phyloP scores from a whole-genome alignment of 2,888 invertebrate species.

The Neuroscelio doddi region DNA sequence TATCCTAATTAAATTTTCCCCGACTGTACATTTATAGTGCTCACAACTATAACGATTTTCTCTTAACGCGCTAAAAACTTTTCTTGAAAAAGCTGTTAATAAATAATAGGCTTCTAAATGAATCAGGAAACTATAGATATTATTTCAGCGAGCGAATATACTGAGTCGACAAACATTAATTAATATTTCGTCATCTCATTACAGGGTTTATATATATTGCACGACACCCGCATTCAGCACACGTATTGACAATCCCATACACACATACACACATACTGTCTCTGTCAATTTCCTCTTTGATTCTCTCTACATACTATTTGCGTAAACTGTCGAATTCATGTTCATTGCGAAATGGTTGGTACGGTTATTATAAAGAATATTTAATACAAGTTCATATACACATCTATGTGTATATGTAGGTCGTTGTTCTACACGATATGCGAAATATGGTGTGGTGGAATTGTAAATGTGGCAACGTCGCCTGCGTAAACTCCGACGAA shows the following conservation, averaged over 20 bases:
- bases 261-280: background rate
- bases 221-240: constrained; percentile 41
- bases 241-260: constrained; percentile 23
- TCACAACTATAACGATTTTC: no score
- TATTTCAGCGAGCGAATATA: no score
- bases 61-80: no score
- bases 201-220: constrained; percentile 36
- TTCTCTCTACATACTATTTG: constrained; percentile 39
- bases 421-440: constrained; percentile 34
- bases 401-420: constrained; percentile 31
- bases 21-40: no score
- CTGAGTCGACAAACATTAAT: constrained; percentile 40
- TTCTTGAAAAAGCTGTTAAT: no score
- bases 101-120: no score
- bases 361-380: constrained; percentile 34
- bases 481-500: constrained; percentile 16
- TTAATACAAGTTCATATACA: constrained; percentile 20
- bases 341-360: constrained; percentile 39
- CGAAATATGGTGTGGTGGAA: constrained; percentile 22
- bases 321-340: constrained; percentile 46
- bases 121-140: no score
- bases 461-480: constrained; percentile 27
- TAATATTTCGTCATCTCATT: constrained; percentile 47
- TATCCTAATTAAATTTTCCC: no score
- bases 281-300: constrained; percentile 12